Percentiles rank a stretch among this genome's conserved stretches.
These are phyloP conservation scores for Blera fallax DNA, from an alignment of 2,888 invertebrate genomes.

Conservation along the genomic window DNA sequence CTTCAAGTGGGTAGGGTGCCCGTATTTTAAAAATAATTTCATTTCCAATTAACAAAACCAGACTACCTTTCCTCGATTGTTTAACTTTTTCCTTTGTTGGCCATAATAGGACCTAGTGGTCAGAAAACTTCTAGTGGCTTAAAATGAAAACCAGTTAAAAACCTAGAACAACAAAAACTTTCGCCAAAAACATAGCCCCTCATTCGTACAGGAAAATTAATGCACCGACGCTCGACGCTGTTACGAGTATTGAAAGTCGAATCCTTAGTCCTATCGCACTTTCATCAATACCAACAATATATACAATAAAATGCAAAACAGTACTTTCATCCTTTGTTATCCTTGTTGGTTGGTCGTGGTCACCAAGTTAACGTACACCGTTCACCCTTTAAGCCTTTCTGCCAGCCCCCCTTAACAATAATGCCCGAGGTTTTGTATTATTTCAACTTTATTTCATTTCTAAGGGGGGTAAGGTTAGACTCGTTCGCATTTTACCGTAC, in stretches of 20 bases:
- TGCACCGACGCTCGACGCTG: constrained; percentile 34
- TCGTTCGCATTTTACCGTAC: constrained; percentile 17
- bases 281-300: constrained; percentile 72
- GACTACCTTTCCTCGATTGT: constrained; percentile 29
- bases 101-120: constrained; percentile 44
- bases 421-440: constrained; percentile 37
- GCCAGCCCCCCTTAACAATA: not conserved
- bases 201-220: constrained; percentile 63
- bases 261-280: constrained; percentile 70
- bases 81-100: constrained; percentile 23
- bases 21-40: not conserved
- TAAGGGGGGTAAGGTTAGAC: constrained; percentile 34
- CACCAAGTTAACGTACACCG: constrained; percentile 34
- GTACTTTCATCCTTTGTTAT: constrained; percentile 66
- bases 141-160: constrained; percentile 20
- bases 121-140: constrained; percentile 25
- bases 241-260: constrained; percentile 55
- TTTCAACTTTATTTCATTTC: constrained; percentile 56
- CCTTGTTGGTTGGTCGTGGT: constrained; percentile 43
- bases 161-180: no score
- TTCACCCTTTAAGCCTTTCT: not conserved
- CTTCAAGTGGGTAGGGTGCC: no score
- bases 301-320: constrained; percentile 72
- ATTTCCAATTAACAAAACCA: constrained; percentile 53
- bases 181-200: not conserved